Conservation (phyloP, 1,140 invertebrate species). For the Periplaneta americana region DNA sequence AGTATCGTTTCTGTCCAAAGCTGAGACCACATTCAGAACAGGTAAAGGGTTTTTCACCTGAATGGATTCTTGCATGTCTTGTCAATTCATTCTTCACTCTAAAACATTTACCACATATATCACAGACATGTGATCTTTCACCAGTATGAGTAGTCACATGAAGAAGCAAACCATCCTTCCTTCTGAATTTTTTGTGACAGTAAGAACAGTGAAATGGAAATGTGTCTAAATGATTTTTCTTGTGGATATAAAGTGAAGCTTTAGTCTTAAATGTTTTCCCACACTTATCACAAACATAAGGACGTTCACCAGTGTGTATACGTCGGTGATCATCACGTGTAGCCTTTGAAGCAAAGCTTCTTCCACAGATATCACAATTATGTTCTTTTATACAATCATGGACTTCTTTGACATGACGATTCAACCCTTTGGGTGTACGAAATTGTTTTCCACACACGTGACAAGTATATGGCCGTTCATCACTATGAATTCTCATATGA, state of each 20-base stretch:
- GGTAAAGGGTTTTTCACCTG: background rate
- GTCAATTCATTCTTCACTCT: constrained; percentile 22
- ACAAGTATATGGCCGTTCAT: constrained; percentile 38
- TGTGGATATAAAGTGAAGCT: constrained; percentile 21
- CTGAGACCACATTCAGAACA: background rate
- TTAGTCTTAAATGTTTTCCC: constrained; percentile 34
- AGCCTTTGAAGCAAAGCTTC: constrained; percentile 1
- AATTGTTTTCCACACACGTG: constrained; percentile 48
- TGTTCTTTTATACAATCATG: constrained; percentile 23
- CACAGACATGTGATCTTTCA: constrained; percentile 28
- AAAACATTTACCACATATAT: constrained; percentile 25
- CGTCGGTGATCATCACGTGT: background rate
- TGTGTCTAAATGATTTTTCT: constrained; percentile 26
- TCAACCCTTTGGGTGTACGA: constrained; percentile 22
- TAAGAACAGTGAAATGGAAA: constrained; percentile 27
- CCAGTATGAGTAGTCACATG: constrained; percentile 29
- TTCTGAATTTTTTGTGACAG: constrained; percentile 29
- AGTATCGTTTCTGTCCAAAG: constrained; percentile 9
- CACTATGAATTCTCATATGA: constrained; percentile 50
- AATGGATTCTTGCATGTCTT: constrained; percentile 21
- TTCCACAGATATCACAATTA: constrained; percentile 13
- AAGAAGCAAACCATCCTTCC: constrained; percentile 14
- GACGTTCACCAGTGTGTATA: constrained; percentile 30
- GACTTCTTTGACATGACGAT: constrained; percentile 16
- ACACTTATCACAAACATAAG: constrained; percentile 35